Conservation (phyloP, 2,888 invertebrate species). For the Andrena praecox region DNA sequence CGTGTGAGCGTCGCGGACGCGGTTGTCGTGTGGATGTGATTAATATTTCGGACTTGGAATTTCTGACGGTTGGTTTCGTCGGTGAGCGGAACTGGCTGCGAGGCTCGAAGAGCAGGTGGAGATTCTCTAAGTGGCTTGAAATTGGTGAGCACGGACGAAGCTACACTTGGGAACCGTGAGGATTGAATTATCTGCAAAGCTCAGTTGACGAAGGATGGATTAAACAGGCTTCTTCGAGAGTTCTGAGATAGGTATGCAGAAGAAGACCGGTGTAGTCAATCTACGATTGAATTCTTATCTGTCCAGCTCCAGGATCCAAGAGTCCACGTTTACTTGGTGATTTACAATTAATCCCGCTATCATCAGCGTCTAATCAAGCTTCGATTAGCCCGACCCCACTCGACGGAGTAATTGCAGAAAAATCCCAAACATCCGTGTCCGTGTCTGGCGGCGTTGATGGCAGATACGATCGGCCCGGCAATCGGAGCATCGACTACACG, state of each 20-base stretch:
- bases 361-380: neutral
- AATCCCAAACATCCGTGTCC: neutral
- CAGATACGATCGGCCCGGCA: neutral
- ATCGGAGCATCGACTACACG: neutral
- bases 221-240: neutral
- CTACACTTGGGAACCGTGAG: neutral
- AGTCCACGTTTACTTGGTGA: neutral
- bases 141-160: neutral
- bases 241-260: neutral
- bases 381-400: neutral
- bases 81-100: neutral
- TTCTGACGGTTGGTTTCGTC: too few species aligned
- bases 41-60: conserved; percentile 4
- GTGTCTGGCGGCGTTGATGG: neutral
- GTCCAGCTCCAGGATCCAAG: neutral
- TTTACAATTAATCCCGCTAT: too few species aligned
- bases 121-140: neutral
- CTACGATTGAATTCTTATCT: neutral
- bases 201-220: neutral
- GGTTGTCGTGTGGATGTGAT: neutral
- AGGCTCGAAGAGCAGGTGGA: neutral
- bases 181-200: neutral
- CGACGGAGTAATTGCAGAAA: neutral
- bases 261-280: neutral
- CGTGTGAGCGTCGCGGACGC: neutral